phyloP scores from a whole-genome alignment of 2,888 invertebrate genomes.

The Rhaphigaster nebulosa region DNA sequence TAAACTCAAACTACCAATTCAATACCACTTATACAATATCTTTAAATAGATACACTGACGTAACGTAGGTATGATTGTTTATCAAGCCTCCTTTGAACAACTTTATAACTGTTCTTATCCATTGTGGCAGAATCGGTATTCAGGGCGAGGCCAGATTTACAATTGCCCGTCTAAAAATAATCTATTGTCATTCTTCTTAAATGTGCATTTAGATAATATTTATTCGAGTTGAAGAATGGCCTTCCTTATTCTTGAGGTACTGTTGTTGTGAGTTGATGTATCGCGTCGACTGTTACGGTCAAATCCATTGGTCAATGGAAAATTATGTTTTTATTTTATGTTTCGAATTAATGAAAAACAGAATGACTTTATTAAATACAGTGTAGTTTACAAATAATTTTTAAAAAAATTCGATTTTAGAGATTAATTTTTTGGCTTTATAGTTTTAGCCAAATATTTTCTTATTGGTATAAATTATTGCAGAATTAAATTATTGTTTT shows the following conservation, averaged over 20 bases:
- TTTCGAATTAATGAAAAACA: no score
- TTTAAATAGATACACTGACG: background rate
- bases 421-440: no score
- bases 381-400: no score
- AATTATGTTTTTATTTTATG: no score
- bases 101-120: background rate
- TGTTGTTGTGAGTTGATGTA: background rate
- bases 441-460: no score
- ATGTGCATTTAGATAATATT: conserved; percentile 20
- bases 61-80: background rate
- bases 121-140: conserved; percentile 19
- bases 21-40: no score
- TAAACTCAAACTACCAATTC: no score
- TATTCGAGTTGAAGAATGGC: background rate
- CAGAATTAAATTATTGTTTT: no score
- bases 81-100: background rate
- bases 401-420: no score
- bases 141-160: conserved; percentile 13
- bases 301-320: no score
- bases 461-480: no score
- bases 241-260: background rate
- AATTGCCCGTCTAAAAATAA: conserved; percentile 21
- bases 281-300: background rate
- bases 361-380: no score
- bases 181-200: conserved; percentile 6